phyloP scores from a whole-genome alignment of 2,797 vertebrate genomes.

The Morelia viridis region DNA sequence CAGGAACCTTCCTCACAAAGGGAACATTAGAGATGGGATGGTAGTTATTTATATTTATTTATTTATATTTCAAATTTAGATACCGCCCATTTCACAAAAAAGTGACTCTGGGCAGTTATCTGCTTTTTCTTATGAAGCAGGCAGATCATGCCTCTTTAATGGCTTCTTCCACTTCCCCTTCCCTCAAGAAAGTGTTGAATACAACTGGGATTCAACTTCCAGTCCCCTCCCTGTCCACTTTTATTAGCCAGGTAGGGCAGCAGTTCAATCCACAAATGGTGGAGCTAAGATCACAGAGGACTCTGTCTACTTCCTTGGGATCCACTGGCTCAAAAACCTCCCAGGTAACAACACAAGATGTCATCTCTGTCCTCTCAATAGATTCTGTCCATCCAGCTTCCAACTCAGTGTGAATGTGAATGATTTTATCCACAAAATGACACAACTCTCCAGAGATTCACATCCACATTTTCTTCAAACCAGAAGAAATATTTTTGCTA shows the following conservation, averaged over 20 bases:
- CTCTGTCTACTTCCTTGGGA: background rate
- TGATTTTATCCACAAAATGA: background rate
- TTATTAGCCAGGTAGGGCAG: background rate
- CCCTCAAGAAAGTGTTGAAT: background rate
- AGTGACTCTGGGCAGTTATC: too few relatives aligned
- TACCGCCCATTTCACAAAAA: too few relatives aligned
- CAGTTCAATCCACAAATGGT: background rate
- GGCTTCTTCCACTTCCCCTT: background rate
- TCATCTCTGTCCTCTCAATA: background rate
- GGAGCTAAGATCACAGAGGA: background rate
- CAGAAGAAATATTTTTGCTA: background rate
- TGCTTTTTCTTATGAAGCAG: background rate
- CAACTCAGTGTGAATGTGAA: background rate
- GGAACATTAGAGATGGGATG: background rate
- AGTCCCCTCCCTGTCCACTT: background rate
- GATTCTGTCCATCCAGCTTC: background rate
- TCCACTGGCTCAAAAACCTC: background rate
- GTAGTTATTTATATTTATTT: background rate
- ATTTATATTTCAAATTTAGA: too few relatives aligned
- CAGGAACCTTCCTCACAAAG: background rate
- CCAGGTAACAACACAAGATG: background rate
- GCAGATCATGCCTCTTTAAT: background rate
- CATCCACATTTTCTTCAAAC: background rate
- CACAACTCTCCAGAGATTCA: background rate
- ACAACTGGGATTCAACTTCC: background rate